A percentile compares a stretch with the other conserved stretches of the same genome.
Conservation (phyloP, 2,888 invertebrate species). For the Stictocephala bisonia region DNA sequence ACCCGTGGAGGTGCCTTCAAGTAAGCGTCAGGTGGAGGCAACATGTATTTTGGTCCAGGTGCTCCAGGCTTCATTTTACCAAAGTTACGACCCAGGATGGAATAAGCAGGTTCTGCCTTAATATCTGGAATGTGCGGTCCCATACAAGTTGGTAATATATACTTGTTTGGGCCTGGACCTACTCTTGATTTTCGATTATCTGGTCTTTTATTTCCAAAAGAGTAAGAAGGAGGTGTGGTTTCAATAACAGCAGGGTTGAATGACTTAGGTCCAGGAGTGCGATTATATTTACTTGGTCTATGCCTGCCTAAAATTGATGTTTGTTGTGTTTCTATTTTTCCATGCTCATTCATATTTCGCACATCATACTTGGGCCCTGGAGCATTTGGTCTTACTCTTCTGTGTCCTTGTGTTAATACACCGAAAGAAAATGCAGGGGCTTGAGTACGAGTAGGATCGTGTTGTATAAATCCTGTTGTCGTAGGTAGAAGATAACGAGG, state of each 20-base stretch:
- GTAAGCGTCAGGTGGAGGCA: slow-evolving; percentile 3
- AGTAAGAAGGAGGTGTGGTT: background rate
- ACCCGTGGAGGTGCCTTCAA: slow-evolving; percentile 23
- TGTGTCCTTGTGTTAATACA: background rate
- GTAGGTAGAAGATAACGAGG: slow-evolving; percentile 4
- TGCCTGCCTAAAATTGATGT: slow-evolving; percentile 6
- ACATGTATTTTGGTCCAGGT: slow-evolving; percentile 28
- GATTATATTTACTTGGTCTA: background rate
- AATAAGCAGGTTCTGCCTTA: slow-evolving; percentile 24
- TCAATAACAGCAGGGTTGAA: slow-evolving; percentile 3
- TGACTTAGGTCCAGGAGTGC: slow-evolving; percentile 18
- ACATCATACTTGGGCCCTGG: slow-evolving; percentile 27
- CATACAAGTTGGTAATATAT: slow-evolving; percentile 9
- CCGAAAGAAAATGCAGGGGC: slow-evolving; percentile 25
- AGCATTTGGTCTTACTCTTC: background rate
- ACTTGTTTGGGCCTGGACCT: slow-evolving; percentile 25
- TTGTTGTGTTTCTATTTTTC: background rate
- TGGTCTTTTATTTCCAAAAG: slow-evolving; percentile 16
- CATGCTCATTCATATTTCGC: background rate
- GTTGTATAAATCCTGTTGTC: background rate
- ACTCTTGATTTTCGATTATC: background rate
- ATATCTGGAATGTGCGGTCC: slow-evolving; percentile 20
- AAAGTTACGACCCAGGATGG: slow-evolving; percentile 20
- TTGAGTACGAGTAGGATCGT: slow-evolving; percentile 11
- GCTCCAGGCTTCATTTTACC: background rate